A percentile compares a stretch with the other conserved stretches of the same genome.
phyloP scores from a whole-genome alignment of 2,888 invertebrate genomes.

The Caenorhabditis plicata region DNA sequence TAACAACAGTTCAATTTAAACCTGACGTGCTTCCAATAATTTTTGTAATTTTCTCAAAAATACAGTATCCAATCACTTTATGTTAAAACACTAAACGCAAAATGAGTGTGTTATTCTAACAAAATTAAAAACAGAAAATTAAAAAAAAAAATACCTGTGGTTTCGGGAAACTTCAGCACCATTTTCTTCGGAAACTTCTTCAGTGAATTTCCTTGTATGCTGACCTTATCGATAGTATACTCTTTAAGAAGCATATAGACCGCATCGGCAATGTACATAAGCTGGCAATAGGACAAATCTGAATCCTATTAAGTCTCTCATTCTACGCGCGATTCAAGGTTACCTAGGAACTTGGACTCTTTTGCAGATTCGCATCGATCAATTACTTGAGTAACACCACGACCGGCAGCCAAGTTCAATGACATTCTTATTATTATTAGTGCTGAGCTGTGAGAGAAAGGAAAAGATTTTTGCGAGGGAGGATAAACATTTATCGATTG shows the following conservation, averaged over 20 bases:
- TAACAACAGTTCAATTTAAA: too few relatives aligned
- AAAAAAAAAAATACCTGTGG: constrained; percentile 7
- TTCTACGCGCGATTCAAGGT: background rate
- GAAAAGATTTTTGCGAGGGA: too few relatives aligned
- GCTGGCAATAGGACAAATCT: constrained; percentile 57
- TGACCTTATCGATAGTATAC: constrained; percentile 32
- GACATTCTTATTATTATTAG: constrained; percentile 22
- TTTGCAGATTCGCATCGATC: constrained; percentile 59
- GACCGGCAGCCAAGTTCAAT: constrained; percentile 42
- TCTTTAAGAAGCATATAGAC: constrained; percentile 57
- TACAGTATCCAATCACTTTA: too few relatives aligned
- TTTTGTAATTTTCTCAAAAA: too few relatives aligned
- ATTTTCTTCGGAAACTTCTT: constrained; percentile 61
- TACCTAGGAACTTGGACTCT: constrained; percentile 54
- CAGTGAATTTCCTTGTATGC: constrained; percentile 45
- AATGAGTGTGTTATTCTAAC: too few relatives aligned
- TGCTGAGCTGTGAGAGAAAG: too few relatives aligned
- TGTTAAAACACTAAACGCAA: too few relatives aligned
- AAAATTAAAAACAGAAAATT: background rate
- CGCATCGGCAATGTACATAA: constrained; percentile 61
- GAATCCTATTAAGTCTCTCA: constrained; percentile 6
- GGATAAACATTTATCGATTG: too few relatives aligned
- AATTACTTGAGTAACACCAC: constrained; percentile 60
- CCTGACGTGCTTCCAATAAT: too few relatives aligned
- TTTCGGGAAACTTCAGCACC: constrained; percentile 49